phyloP scores from a whole-genome alignment of 2,888 invertebrate species.

The Agriopis marginaria region DNA sequence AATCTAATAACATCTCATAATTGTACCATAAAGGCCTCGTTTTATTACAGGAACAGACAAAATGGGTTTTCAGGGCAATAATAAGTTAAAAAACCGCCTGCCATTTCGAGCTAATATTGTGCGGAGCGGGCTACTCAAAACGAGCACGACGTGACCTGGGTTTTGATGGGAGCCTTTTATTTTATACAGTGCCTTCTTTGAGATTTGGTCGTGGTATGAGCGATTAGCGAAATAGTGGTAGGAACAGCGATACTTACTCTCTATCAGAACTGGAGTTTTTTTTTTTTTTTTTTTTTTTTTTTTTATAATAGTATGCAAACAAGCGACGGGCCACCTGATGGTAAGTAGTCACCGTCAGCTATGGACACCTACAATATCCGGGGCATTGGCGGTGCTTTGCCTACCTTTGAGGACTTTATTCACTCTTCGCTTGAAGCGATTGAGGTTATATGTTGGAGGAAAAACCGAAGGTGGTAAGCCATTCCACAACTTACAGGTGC shows the following conservation, averaged over 20 bases:
- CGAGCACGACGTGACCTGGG: slow-evolving; percentile 73
- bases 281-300: too few relatives aligned
- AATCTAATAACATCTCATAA: slow-evolving; percentile 57
- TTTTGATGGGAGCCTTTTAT: slow-evolving; percentile 65
- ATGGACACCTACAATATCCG: too few relatives aligned
- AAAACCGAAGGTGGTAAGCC: too few relatives aligned
- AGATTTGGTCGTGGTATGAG: slow-evolving; percentile 15
- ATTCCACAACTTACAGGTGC: too few relatives aligned
- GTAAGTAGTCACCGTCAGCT: too few relatives aligned
- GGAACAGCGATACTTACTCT: background rate
- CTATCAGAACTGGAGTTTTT: background rate
- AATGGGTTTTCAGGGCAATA: slow-evolving; percentile 72
- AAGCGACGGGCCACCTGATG: too few relatives aligned
- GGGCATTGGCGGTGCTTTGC: too few relatives aligned
- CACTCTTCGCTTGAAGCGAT: too few relatives aligned
- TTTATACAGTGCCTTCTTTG: slow-evolving; percentile 40
- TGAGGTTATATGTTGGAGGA: too few relatives aligned
- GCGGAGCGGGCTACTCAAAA: slow-evolving; percentile 69
- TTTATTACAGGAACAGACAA: slow-evolving; percentile 66
- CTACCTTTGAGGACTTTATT: too few relatives aligned
- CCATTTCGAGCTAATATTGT: slow-evolving; percentile 72
- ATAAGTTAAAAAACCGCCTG: slow-evolving; percentile 73
- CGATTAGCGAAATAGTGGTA: slow-evolving; percentile 13
- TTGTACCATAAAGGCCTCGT: slow-evolving; percentile 56
- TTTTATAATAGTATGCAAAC: too few relatives aligned